Evolutionary conservation across 2,797 vertebrate genomes (phyloP), one percentile per base, ranked within the genome.

Genomic region (Eurystomus glaucurus): DNA sequence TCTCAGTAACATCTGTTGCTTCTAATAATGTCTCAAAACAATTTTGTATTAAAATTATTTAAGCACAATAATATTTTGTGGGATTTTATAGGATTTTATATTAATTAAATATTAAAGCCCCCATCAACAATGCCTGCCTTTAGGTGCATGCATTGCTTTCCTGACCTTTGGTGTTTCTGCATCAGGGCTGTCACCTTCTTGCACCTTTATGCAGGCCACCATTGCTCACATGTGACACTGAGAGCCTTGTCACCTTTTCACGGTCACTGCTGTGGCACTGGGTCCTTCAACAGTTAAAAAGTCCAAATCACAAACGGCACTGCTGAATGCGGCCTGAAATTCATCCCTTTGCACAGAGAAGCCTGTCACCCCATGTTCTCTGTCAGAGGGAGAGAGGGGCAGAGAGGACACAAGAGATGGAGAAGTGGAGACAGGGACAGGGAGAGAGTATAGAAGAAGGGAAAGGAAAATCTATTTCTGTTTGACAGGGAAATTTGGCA

Each of bases 141-240:
- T 19, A 35, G 4, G 29, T 52, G 37, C 14, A 39, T 3, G 6
- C 0, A 0, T 31, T 41, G 29, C 11, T 41, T 10, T 84, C 54
- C 57, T 48, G 25, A 60, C 16, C 20, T 48, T 4, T 57, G 26
- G 19, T 10, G n/a, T 21, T 77, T 68, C 55, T 71, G 41, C 26
- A 35, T 1, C 3, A 83, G 60, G 10, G 18, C 43, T 77, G 65
- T 14, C 37, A 48, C 21, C 31, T 29, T 52, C 37, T 71, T 41
- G 0, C 3, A 5, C 20, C 16, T 5, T 87, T 79, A 55, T 25
- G 19, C 57, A 65, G 52, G 18, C 18, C 50, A 46, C 9, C 23
- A 0, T 17, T 85, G 18, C 45, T 75, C 70, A 3, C 4, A 8
- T 0, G 12, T 50, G 80, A 69, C 81, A 33, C 54, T 2, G 26